These are phyloP conservation scores for Cydia amplana DNA, from an alignment of 1,140 invertebrate species.

Conservation along the genomic window DNA sequence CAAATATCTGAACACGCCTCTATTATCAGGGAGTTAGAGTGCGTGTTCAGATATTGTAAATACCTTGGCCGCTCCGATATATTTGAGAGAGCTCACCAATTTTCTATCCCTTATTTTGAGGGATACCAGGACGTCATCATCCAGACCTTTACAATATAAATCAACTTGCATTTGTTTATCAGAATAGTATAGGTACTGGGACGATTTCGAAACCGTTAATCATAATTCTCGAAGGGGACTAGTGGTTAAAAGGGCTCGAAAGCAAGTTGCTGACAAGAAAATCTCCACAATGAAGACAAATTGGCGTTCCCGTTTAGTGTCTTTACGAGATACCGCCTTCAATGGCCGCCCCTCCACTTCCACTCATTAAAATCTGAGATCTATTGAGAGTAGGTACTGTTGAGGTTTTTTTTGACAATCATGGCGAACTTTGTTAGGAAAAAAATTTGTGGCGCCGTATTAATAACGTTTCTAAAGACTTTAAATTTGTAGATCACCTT, in stretches of 20 bases:
- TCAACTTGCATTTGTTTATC: not conserved
- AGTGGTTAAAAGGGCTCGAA: conserved; percentile 1
- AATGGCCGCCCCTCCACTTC: not conserved
- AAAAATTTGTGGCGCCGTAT: not conserved
- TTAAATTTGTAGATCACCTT: no score
- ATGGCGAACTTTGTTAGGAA: not conserved
- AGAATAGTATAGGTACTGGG: not conserved
- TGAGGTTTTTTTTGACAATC: conserved; percentile 5
- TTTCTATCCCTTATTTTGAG: no score
- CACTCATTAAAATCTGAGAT: conserved; percentile 8
- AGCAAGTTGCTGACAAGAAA: conserved; percentile 21
- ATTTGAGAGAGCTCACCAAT: no score
- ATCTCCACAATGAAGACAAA: conserved; percentile 31
- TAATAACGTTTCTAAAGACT: no score
- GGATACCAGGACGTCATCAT: no score
- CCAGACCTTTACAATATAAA: not conserved
- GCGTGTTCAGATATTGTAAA: no score
- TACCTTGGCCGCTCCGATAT: no score
- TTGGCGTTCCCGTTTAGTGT: conserved; percentile 25
- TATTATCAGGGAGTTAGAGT: no score
- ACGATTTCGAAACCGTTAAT: not conserved
- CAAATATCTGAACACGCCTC: no score
- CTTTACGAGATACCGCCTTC: conserved; percentile 12
- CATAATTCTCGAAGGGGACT: not conserved
- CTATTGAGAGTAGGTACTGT: not conserved